Evolutionary conservation across 2,797 vertebrate genomes (phyloP).

Genomic region (Huso huso): DNA sequence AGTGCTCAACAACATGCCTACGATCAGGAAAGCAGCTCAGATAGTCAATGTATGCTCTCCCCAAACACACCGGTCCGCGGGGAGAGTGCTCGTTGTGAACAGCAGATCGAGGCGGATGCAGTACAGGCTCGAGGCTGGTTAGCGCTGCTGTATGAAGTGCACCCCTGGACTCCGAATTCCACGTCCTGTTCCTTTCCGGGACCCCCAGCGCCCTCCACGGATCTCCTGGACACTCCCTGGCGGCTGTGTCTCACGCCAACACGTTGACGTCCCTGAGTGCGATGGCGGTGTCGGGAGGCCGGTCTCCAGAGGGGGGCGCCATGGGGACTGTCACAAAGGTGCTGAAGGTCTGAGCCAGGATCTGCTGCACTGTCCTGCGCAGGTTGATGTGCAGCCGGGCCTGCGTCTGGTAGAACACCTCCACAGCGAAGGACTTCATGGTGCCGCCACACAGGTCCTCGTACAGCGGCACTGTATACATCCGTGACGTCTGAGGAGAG

Average conservation of each 20-base stretch:
- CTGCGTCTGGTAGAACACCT: conserved; percentile 90
- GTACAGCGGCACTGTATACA: conserved; percentile 94
- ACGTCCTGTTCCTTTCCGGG: no score
- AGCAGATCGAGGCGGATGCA: no score
- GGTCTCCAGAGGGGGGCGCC: conserved; percentile 40
- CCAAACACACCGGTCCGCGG: no score
- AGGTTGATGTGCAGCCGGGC: conserved; percentile 86
- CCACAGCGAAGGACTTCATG: conserved; percentile 84
- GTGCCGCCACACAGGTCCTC: conserved; percentile 87
- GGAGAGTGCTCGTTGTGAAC: no score
- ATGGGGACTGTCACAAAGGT: conserved; percentile 20
- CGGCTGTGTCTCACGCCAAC: conserved; percentile 60
- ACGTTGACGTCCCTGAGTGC: conserved; percentile 86
- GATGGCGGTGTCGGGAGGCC: conserved; percentile 39
- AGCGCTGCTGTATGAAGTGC: no score
- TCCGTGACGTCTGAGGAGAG: conserved; percentile 77
- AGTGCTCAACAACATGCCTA: no score
- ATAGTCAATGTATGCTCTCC: no score
- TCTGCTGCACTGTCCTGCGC: conserved; percentile 82
- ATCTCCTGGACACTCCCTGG: no score
- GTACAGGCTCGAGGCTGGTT: no score
- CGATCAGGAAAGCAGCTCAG: no score
- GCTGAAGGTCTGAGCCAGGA: conserved; percentile 72
- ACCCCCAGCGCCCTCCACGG: no score
- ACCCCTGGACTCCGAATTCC: no score